Conservation (phyloP, 2,797 vertebrate species). For the Pelodytes ibericus region DNA sequence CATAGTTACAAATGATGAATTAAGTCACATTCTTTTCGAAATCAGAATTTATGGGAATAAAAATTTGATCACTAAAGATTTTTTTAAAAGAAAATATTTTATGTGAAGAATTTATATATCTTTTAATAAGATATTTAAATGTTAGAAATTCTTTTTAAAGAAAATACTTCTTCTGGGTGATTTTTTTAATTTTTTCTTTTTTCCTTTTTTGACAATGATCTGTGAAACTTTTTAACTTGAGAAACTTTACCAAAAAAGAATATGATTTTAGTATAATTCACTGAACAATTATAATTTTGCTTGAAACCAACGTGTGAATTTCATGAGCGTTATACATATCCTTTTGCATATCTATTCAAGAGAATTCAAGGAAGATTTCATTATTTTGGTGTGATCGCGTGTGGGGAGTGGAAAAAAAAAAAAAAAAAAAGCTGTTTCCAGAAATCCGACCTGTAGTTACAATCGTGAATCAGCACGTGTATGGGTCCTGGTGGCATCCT, state of each 20-base stretch:
- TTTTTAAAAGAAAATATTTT: constrained; percentile 71
- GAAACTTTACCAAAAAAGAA: constrained; percentile 42
- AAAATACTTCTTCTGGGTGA: constrained; percentile 42
- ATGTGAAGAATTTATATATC: constrained; percentile 72
- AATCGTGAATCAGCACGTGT: no score
- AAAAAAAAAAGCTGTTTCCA: no score
- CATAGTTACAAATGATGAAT: constrained; percentile 17
- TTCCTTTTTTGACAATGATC: constrained; percentile 18
- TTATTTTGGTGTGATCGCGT: no score
- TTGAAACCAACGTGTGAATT: not conserved
- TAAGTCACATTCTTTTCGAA: constrained; percentile 66
- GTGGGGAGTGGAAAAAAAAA: no score
- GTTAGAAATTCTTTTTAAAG: constrained; percentile 57
- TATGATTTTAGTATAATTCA: constrained; percentile 9
- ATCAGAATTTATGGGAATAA: constrained; percentile 68
- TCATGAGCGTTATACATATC: not conserved
- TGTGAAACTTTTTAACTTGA: constrained; percentile 57
- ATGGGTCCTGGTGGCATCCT: no score
- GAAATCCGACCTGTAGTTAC: no score
- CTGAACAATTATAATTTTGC: constrained; percentile 33
- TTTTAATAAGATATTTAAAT: constrained; percentile 78
- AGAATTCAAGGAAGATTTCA: no score
- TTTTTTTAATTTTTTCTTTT: constrained; percentile 19
- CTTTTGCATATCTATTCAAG: constrained; percentile 69
- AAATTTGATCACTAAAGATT: constrained; percentile 63